phyloP scores from a whole-genome alignment of 1,140 invertebrate genomes.

The Hypothenemus hampei region DNA sequence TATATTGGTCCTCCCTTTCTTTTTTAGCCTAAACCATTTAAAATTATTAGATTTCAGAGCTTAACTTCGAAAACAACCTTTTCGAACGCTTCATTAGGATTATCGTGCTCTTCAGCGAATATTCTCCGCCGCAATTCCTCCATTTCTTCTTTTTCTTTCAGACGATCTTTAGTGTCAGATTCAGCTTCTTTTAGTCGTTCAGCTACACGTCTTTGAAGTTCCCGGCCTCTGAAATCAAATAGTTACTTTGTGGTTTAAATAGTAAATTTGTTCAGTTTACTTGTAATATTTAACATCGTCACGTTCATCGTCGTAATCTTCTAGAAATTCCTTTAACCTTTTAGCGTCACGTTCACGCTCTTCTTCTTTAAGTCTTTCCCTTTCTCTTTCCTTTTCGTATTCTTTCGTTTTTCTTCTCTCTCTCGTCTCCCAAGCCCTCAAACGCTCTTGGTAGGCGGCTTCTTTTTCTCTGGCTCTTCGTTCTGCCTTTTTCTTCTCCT shows the following conservation, averaged over 20 bases:
- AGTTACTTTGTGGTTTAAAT: background rate
- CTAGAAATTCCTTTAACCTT: conserved; percentile 92
- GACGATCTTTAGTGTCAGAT: conserved; percentile 81
- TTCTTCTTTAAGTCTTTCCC: conserved; percentile 76
- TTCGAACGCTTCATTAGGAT: conserved; percentile 80
- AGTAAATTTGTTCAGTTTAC: conserved; percentile 42
- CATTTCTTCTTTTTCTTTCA: conserved; percentile 87
- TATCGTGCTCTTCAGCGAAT: conserved; percentile 71
- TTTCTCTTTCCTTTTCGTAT: conserved; percentile 84
- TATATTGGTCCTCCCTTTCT: conserved; percentile 78
- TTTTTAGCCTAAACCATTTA: conserved; percentile 55
- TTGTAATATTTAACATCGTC: conserved; percentile 97
- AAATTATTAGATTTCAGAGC: background rate
- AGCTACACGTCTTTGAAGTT: conserved; percentile 79
- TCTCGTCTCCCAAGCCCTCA: conserved; percentile 84
- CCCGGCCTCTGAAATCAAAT: conserved; percentile 64
- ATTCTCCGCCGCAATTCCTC: conserved; percentile 83
- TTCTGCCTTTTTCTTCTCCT: conserved; percentile 85
- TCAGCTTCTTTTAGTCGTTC: conserved; percentile 91
- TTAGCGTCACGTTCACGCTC: conserved; percentile 87
- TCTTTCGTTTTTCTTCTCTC: conserved; percentile 92
- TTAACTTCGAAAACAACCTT: conserved; percentile 48
- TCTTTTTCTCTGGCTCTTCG: conserved; percentile 90
- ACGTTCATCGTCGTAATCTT: conserved; percentile 97
- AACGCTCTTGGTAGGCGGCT: conserved; percentile 83